These are phyloP conservation scores for Acromyrmex charruanus DNA, from an alignment of 1,140 invertebrate species.

Conservation along the genomic window DNA sequence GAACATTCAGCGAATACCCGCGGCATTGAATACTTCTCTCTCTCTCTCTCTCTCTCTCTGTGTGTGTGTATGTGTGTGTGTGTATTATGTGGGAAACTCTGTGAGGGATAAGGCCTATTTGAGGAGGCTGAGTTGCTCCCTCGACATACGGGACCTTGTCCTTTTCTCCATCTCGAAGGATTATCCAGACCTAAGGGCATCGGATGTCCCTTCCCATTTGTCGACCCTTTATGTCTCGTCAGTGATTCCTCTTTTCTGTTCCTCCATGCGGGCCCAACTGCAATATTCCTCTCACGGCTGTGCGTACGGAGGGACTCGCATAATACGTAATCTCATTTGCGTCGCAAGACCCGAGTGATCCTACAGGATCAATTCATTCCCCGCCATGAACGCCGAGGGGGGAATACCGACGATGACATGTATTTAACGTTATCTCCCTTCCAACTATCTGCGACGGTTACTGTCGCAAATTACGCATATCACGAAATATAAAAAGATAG, in stretches of 20 bases:
- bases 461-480: not conserved
- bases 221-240: slow-evolving; percentile 63
- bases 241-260: slow-evolving; percentile 57
- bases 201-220: slow-evolving; percentile 61
- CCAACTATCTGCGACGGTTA: not conserved
- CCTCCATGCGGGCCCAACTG: not conserved
- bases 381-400: not conserved
- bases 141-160: not conserved
- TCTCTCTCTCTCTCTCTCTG: too few species aligned
- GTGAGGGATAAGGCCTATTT: slow-evolving; percentile 19
- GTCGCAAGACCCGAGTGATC: slow-evolving; percentile 7
- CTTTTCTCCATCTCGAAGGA: slow-evolving; percentile 52
- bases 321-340: slow-evolving; percentile 54
- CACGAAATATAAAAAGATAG: not conserved
- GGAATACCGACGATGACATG: not conserved
- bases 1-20: slow-evolving; percentile 7
- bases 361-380: slow-evolving; percentile 37
- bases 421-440: not conserved
- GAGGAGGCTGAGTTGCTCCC: slow-evolving; percentile 6
- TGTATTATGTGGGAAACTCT: not conserved
- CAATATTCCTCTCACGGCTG: slow-evolving; percentile 12
- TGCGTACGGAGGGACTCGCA: slow-evolving; percentile 17
- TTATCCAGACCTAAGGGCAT: slow-evolving; percentile 56
- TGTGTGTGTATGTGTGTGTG: not conserved
- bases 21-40: not conserved